Evolutionary conservation across 23 tunicate genomes (phyloP).

Genomic region (Aplidium turbinatum): DNA sequence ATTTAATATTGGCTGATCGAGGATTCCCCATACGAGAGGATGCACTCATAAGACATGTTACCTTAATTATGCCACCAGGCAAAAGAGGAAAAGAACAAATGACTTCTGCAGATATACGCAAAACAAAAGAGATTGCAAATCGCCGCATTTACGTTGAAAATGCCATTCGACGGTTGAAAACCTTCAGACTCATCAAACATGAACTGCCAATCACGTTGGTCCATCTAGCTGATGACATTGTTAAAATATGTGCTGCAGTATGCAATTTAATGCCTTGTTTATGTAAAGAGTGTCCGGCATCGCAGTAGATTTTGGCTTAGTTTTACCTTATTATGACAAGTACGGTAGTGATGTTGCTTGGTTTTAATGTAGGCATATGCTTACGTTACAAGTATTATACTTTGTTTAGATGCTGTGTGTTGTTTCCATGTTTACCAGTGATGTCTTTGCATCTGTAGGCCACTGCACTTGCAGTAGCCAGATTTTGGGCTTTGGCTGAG

Average conservation of each 20-base stretch:
- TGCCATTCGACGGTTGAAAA: not conserved
- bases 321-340: no score
- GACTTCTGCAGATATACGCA: not conserved
- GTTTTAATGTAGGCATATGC: no score
- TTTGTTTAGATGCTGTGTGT: no score
- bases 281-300: no score
- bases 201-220: not conserved
- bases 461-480: no score
- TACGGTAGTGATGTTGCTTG: no score
- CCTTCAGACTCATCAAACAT: not conserved
- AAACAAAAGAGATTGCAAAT: constrained; percentile 10
- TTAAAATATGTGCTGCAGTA: constrained; percentile 2
- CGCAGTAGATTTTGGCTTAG: no score
- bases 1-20: constrained; percentile 6
- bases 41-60: not conserved
- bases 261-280: constrained; percentile 1
- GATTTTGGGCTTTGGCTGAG: no score
- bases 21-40: constrained; percentile 21
- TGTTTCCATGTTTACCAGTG: no score
- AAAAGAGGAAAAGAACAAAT: constrained; percentile 1
- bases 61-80: not conserved
- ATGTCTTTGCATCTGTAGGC: no score
- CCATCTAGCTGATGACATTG: constrained; percentile 2
- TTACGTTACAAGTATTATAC: no score
- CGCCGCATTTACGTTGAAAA: not conserved